A percentile compares a stretch with the other conserved stretches of the same genome.
phyloP scores from a whole-genome alignment of 2,797 vertebrate species.

The Melanotaenia trifasciata region DNA sequence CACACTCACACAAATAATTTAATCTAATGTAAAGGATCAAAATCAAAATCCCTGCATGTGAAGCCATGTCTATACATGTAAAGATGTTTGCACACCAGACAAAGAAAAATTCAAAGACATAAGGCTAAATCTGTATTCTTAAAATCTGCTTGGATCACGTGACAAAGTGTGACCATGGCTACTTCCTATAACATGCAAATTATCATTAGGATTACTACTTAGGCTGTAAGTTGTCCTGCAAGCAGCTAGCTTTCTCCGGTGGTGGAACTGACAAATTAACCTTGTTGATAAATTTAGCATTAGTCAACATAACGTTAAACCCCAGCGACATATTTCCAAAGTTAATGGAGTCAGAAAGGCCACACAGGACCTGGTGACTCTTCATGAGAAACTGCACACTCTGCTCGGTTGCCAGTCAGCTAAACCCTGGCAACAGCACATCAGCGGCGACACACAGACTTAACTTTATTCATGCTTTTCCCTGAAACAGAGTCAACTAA shows the following conservation, averaged over 20 bases:
- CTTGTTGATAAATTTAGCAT: conserved; percentile 16
- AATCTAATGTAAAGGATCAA: background rate
- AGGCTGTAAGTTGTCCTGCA: conserved; percentile 2
- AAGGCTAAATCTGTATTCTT: background rate
- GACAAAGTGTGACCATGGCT: background rate
- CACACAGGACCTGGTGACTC: conserved; percentile 2
- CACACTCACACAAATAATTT: no score
- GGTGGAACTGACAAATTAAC: conserved; percentile 14
- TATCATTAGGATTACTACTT: conserved; percentile 10
- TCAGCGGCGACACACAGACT: background rate
- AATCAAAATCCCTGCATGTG: background rate
- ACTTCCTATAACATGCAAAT: background rate
- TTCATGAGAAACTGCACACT: conserved; percentile 10
- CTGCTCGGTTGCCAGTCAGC: conserved; percentile 3
- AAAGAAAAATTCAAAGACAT: background rate
- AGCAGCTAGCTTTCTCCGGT: conserved; percentile 1
- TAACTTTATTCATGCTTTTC: conserved; percentile 7
- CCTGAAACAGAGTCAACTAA: background rate
- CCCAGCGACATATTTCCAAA: conserved; percentile 21
- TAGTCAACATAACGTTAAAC: conserved; percentile 6
- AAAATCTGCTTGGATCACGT: background rate
- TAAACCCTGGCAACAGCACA: conserved; percentile 8
- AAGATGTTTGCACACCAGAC: background rate
- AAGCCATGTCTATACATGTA: background rate
- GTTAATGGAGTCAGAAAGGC: conserved; percentile 13